A percentile compares a stretch with the other conserved stretches of the same genome.
phyloP scores from a whole-genome alignment of 2,113 vertebrate species.

The Motacilla tschutschensis region DNA sequence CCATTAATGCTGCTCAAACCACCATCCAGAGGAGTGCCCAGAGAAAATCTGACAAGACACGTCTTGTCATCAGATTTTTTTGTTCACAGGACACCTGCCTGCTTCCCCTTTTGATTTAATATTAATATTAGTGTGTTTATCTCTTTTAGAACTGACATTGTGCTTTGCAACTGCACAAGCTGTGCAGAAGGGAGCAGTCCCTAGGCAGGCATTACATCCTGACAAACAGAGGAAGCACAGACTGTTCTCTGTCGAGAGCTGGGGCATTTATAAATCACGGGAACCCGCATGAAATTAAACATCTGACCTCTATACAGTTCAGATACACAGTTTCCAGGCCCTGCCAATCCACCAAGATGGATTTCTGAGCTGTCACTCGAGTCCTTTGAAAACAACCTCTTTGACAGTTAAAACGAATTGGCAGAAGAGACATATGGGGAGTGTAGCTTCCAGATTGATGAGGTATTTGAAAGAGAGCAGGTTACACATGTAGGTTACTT shows the following conservation, averaged over 20 bases:
- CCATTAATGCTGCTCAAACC: neutral
- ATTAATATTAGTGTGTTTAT: neutral
- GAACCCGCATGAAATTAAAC: slow-evolving; percentile 25
- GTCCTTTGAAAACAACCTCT: slow-evolving; percentile 46
- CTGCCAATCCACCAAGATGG: slow-evolving; percentile 43
- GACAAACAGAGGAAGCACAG: neutral
- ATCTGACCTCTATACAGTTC: slow-evolving; percentile 24
- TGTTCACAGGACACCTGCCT: neutral
- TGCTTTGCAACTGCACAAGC: neutral
- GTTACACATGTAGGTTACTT: neutral
- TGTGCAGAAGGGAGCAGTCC: neutral
- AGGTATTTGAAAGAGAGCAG: slow-evolving; percentile 31
- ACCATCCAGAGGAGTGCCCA: neutral
- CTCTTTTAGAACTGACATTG: neutral
- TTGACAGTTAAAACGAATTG: slow-evolving; percentile 44
- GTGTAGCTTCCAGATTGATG: slow-evolving; percentile 42
- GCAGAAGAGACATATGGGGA: slow-evolving; percentile 6
- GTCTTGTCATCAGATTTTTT: neutral
- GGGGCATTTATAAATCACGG: slow-evolving; percentile 31
- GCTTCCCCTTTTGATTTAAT: neutral
- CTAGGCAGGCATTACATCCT: neutral
- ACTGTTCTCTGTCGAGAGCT: neutral
- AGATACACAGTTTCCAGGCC: slow-evolving; percentile 32
- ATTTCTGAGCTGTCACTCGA: slow-evolving; percentile 30
- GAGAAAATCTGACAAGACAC: rapidly evolving